Percentiles rank a stretch among this genome's conserved stretches.
phyloP scores from a whole-genome alignment of 2,113 vertebrate genomes.

The Microtus richardsoni region DNA sequence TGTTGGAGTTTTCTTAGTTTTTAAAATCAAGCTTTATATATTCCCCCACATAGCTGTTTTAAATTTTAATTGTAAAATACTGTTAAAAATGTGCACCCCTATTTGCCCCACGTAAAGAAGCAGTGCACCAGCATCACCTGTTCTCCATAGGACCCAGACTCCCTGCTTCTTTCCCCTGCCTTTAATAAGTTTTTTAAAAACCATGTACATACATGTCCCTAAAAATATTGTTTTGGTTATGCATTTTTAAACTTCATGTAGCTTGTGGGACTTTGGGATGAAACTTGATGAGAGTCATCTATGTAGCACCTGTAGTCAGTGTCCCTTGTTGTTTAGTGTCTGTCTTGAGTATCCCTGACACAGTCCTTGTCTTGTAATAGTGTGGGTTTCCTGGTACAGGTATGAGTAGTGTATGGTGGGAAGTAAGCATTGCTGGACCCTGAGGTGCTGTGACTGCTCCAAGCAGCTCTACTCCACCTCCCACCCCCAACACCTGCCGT shows the following conservation, averaged over 20 bases:
- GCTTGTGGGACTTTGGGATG: background rate
- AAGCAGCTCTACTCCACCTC: background rate
- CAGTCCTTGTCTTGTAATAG: fast-evolving
- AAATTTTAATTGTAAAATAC: background rate
- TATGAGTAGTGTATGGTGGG: background rate
- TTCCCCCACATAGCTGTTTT: background rate
- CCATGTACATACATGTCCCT: background rate
- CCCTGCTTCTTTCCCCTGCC: background rate
- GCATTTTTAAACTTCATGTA: background rate
- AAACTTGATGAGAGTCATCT: background rate
- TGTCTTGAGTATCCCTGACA: background rate
- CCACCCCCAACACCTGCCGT: background rate
- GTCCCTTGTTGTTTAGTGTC: too few relatives aligned
- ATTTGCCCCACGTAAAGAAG: background rate
- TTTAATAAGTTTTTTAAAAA: background rate
- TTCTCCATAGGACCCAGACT: fast-evolving
- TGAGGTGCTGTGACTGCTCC: too few relatives aligned
- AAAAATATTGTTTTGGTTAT: background rate
- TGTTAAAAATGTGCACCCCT: background rate
- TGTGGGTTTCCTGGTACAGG: background rate
- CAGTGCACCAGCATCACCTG: fast-evolving
- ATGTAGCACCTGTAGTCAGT: background rate
- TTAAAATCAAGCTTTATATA: background rate
- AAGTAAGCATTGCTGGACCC: background rate
- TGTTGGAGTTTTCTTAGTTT: background rate